Percentiles rank a stretch among this genome's conserved stretches.
These are phyloP conservation scores for Thereva nobilitata DNA, from an alignment of 2,888 invertebrate genomes.

Conservation along the genomic window DNA sequence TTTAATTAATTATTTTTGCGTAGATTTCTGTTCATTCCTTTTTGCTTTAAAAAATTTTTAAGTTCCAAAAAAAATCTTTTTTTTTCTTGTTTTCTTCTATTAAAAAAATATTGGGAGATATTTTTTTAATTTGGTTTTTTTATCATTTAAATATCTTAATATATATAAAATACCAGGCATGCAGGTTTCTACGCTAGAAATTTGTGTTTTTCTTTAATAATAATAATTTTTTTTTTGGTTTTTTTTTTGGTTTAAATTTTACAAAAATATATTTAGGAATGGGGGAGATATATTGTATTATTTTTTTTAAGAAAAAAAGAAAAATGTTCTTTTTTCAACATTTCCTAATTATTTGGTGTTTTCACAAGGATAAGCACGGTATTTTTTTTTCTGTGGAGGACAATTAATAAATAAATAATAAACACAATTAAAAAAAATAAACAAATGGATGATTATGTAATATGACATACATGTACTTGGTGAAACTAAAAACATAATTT, in stretches of 20 bases:
- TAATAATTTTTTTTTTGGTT: neutral
- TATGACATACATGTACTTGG: too few species aligned
- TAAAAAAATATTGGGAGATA: neutral
- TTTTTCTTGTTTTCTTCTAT: neutral
- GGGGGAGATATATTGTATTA: neutral
- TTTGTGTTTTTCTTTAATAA: neutral
- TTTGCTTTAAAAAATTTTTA: too few species aligned
- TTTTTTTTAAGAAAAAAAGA: neutral
- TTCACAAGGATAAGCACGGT: too few species aligned
- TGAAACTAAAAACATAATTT: too few species aligned
- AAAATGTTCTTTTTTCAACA: neutral
- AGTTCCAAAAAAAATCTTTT: neutral
- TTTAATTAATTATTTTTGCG: too few species aligned
- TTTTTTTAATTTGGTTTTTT: neutral
- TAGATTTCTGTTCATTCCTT: too few species aligned
- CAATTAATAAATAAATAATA: too few species aligned
- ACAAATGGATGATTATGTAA: too few species aligned
- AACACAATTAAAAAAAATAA: too few species aligned
- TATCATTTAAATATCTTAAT: neutral
- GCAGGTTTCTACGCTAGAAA: conserved; percentile 9
- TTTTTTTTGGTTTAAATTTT: conserved; percentile 5
- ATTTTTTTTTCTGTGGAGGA: too few species aligned
- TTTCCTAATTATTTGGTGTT: too few species aligned
- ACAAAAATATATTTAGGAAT: neutral
- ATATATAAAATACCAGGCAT: conserved; percentile 6